Base-by-base conservation (phyloP, 2,797 vertebrate species). In the Spondyliosoma cantharus region DNA sequence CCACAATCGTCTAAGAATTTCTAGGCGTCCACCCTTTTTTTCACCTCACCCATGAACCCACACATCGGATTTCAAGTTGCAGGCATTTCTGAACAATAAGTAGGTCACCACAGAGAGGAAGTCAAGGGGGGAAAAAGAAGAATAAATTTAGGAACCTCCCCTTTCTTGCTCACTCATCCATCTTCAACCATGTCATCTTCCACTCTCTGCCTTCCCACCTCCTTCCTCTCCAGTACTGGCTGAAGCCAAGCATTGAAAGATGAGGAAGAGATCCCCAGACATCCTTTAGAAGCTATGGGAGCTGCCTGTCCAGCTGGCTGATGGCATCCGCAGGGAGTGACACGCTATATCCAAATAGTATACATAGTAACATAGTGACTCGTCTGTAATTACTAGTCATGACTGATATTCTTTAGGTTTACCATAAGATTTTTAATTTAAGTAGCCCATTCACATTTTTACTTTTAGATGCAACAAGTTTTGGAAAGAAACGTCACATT, bases 51-150 rank as follows among this genome's bases (percentile, higher is more conserved):
- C 82, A 66, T 85, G 76, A 90, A 87, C 82, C 81, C 86, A 76
- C 76, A 83, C 88, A 83, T 91, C 52, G 22, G 74, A 65, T 84
- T 87, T 91, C 67, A 65, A 62, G 49, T 93, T 83, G 83, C 86
- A 88, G 79, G 80, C 88, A 85, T 84, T 85, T 92, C 90, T 90
- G 77, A 93, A 93, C 89, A 88, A 90, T 90, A 94, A 94, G 87
- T 94, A 93, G 93, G 93, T 94, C 94, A 93, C 74, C 78, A 60
- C 83, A 71, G 71, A 83, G 74, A 87, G 89, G 90, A 92, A 91
- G 88, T 85, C 19, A 50, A 87, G 60, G 63, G 69, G 57, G 25
- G 73, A 43, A 78, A 71, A 80, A 70, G 63, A 71, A 61, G 68
- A 88, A 84, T 86, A 68, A 2, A 83, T 88, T 82, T 66, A 84